Evolutionary conservation across 2,888 invertebrate species (phyloP).

Genomic region (Meiosimyza platycephala): DNA sequence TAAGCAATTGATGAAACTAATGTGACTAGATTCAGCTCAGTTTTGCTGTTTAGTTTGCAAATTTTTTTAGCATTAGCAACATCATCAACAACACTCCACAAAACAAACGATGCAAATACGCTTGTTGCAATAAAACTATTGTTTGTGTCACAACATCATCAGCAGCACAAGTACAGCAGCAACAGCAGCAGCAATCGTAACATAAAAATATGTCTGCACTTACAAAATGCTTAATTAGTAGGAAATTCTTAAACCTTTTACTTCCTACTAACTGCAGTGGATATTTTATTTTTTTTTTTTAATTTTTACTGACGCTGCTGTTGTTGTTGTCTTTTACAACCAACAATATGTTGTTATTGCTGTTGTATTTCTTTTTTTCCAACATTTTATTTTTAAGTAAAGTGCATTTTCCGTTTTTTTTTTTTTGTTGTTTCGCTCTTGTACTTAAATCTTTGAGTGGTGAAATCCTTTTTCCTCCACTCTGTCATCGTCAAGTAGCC

Average conservation of each 20-base stretch:
- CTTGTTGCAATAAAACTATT: conserved; percentile 53
- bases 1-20: too few relatives aligned
- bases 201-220: conserved; percentile 41
- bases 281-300: not conserved
- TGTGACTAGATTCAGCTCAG: too few relatives aligned
- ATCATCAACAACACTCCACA: not conserved
- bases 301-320: not conserved
- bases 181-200: conserved; percentile 20
- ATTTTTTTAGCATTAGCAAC: too few relatives aligned
- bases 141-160: conserved; percentile 53
- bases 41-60: too few relatives aligned
- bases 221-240: conserved; percentile 57
- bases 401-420: not conserved
- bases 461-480: not conserved
- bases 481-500: conserved; percentile 57
- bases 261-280: not conserved
- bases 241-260: conserved; percentile 43
- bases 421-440: not conserved
- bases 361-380: too few relatives aligned
- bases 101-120: not conserved
- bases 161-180: conserved; percentile 29
- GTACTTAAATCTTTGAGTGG: not conserved
- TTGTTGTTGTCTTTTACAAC: not conserved
- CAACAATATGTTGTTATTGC: too few relatives aligned
- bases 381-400: not conserved